These are phyloP conservation scores for Typhlomys cinereus DNA, from an alignment of 2,113 vertebrate species.

Conservation along the genomic window DNA sequence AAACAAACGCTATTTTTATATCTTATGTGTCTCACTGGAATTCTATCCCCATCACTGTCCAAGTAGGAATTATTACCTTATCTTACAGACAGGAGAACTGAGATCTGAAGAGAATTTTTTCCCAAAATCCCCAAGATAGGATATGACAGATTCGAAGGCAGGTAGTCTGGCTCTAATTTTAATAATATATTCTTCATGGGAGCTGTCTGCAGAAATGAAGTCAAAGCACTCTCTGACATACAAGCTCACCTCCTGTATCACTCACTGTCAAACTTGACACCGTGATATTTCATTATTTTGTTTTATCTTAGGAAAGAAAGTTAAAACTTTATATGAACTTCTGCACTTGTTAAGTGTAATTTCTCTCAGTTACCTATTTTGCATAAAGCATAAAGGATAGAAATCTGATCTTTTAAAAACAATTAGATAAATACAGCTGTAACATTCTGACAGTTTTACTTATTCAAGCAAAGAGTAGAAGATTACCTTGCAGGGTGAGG, in stretches of 20 bases:
- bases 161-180: background rate
- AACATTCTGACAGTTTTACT: background rate
- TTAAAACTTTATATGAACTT: conserved; percentile 22
- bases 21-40: background rate
- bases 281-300: conserved; percentile 40
- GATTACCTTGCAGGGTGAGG: no score
- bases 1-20: background rate
- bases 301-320: conserved; percentile 39
- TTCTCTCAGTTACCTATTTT: background rate
- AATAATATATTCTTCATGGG: conserved; percentile 1
- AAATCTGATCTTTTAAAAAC: background rate
- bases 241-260: background rate
- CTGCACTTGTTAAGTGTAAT: background rate
- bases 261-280: conserved; percentile 1
- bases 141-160: background rate
- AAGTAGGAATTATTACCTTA: background rate
- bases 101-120: background rate
- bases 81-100: background rate
- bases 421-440: background rate
- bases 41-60: background rate
- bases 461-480: background rate
- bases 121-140: background rate
- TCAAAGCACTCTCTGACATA: conserved; percentile 25
- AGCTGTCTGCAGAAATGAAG: background rate
- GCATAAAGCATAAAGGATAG: background rate